Evolutionary conservation across 2,888 invertebrate species (phyloP), one percentile per base, ranked within the genome.

Genomic region (Drosophila niveifrons): DNA sequence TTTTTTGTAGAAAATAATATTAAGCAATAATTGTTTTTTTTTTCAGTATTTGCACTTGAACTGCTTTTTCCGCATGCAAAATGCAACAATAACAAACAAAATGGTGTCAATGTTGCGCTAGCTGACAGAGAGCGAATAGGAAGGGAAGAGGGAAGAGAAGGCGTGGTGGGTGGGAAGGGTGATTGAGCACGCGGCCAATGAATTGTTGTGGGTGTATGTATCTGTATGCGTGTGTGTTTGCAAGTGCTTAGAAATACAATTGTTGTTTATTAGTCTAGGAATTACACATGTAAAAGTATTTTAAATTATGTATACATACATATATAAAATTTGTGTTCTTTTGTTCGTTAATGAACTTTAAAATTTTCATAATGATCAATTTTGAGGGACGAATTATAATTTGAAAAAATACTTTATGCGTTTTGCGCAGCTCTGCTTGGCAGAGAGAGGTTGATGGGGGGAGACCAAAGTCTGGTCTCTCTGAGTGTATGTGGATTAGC

Each of bases 101-200:
- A 74, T 74, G 70, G 72, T 80, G 85, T 86, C 85, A 86, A 86
- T 87, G 85, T 66, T 74, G 71, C 59, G 67, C 13, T 53, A 36
- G 68, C 56, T 44, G 41, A 59, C 51, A 29, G 41, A 13, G 63
- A 53, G 71, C 50, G 41, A 61, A 13, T 46, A 34, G 44, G 41
- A 44, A 31, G 6, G 63, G 31, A 15, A 17, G 34, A 36, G 15
- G 29, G n/a, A n/a, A 15, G 44, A 41, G 44, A 58, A 47, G 39
- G 31, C 31, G 44, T 13, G 31, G 34, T 34, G 48, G n/a, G 28
- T 3, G 53, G 53, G 15, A 23, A 18, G 34, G 17, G 46, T 23
- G 56, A 23, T 44, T 46, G 46, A 56, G 46, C 56, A 46, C 43
- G 55, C 68, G 23, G 34, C 47, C 34, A 57, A 57, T 55, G 17